phyloP scores from a whole-genome alignment of 1,140 invertebrate genomes.

The Rhagoletis pomonella region DNA sequence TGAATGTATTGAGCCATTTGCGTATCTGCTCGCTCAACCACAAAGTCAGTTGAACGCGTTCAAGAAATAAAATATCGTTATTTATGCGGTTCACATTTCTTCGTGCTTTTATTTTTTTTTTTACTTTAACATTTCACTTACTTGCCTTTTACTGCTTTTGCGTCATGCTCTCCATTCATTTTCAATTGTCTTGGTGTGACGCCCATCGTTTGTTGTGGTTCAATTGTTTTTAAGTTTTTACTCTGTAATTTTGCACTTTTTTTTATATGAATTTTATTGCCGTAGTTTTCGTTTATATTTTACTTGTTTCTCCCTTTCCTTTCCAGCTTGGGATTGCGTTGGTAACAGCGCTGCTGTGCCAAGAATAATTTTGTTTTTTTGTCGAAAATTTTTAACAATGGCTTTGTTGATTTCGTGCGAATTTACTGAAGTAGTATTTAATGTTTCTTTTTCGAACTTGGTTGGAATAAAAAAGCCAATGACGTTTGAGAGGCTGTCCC shows the following conservation, averaged over 20 bases:
- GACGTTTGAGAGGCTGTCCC: no score
- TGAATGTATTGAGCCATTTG: no score
- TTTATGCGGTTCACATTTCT: not conserved
- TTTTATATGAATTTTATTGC: not conserved
- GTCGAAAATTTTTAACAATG: no score
- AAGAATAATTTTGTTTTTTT: no score
- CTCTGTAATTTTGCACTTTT: not conserved
- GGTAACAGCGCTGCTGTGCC: no score
- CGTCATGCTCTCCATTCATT: not conserved
- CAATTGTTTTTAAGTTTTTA: slow-evolving; percentile 17
- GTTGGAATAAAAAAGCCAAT: no score
- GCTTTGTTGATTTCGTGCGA: no score
- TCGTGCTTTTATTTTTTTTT: not conserved
- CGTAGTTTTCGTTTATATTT: no score
- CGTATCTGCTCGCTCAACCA: no score
- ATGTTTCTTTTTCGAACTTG: no score
- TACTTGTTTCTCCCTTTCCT: not conserved
- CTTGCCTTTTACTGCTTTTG: not conserved
- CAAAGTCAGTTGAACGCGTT: not conserved
- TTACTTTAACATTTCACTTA: not conserved
- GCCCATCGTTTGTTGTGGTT: not conserved
- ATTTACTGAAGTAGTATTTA: no score
- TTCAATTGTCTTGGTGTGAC: not conserved
- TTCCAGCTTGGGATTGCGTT: no score
- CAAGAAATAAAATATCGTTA: not conserved